Evolutionary conservation across 2,888 invertebrate species (phyloP).

Genomic region (Latheticus oryzae): DNA sequence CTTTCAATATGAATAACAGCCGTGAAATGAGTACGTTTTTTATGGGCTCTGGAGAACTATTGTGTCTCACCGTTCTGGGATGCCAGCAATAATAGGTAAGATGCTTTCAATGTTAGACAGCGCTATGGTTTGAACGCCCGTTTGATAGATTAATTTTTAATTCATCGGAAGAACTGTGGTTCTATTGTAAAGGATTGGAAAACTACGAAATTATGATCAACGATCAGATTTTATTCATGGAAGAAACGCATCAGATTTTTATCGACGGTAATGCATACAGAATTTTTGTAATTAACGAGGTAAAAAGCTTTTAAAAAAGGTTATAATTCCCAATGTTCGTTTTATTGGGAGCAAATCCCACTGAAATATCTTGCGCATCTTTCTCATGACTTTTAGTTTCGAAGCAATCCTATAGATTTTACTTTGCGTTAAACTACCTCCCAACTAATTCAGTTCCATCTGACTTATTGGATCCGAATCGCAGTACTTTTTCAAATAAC

Average conservation of each 20-base stretch:
- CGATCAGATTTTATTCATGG: slow-evolving; percentile 3
- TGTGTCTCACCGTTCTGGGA: slow-evolving; percentile 40
- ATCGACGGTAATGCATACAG: too few relatives aligned
- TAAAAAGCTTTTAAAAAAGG: slow-evolving; percentile 29
- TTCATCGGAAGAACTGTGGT: slow-evolving; percentile 22
- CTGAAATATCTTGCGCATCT: slow-evolving; percentile 42
- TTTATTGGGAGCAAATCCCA: slow-evolving; percentile 40
- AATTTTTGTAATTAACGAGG: too few relatives aligned
- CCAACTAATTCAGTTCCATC: slow-evolving; percentile 38
- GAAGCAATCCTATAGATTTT: slow-evolving; percentile 38
- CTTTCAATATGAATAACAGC: slow-evolving; percentile 59
- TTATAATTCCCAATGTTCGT: slow-evolving; percentile 20
- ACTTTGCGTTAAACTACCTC: slow-evolving; percentile 40
- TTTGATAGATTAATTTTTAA: slow-evolving; percentile 43
- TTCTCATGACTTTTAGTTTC: slow-evolving; percentile 46
- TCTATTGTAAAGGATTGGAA: slow-evolving; percentile 21
- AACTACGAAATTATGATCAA: slow-evolving; percentile 16
- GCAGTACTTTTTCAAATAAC: slow-evolving; percentile 39
- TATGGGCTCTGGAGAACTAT: slow-evolving; percentile 43
- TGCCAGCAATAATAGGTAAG: slow-evolving; percentile 41
- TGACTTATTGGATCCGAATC: slow-evolving; percentile 38
- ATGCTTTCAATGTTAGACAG: slow-evolving; percentile 38
- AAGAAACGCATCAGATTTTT: too few relatives aligned
- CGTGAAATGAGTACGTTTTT: slow-evolving; percentile 62
- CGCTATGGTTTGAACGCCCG: slow-evolving; percentile 25